phyloP scores from a whole-genome alignment of 2,797 vertebrate genomes.

The Bufotes viridis region DNA sequence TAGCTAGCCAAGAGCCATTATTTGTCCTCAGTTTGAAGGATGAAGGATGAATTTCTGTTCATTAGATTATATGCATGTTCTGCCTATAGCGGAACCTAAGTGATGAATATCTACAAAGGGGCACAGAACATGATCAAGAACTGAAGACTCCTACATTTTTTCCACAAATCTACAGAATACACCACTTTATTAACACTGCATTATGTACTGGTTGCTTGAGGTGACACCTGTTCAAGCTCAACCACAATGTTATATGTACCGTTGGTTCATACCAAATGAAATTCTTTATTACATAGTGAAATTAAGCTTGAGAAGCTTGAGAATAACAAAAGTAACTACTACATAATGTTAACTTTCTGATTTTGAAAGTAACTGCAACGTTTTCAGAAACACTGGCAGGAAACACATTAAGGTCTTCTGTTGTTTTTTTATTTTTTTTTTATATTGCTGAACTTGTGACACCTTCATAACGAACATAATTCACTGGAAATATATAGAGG shows the following conservation, averaged over 20 bases:
- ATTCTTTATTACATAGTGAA: not conserved
- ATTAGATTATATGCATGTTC: not conserved
- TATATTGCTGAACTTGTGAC: not conserved
- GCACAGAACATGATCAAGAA: not conserved
- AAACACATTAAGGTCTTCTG: slow-evolving; percentile 9
- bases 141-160: not conserved
- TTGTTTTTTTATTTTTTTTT: not conserved
- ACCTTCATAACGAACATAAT: not conserved
- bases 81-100: not conserved
- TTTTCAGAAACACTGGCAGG: not conserved
- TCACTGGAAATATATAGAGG: not conserved
- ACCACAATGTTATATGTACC: not conserved
- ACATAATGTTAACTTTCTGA: slow-evolving; percentile 40
- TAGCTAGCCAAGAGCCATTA: not conserved
- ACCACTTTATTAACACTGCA: not conserved
- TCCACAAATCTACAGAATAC: not conserved
- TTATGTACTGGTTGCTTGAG: not conserved
- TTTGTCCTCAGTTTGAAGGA: not conserved
- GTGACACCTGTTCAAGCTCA: not conserved
- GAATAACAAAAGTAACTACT: not conserved
- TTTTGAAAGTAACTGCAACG: slow-evolving; percentile 16
- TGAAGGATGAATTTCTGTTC: not conserved
- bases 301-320: not conserved
- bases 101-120: not conserved
- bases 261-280: not conserved